phyloP scores from a whole-genome alignment of 2,113 vertebrate genomes.

The Rousettus leschenaultii region DNA sequence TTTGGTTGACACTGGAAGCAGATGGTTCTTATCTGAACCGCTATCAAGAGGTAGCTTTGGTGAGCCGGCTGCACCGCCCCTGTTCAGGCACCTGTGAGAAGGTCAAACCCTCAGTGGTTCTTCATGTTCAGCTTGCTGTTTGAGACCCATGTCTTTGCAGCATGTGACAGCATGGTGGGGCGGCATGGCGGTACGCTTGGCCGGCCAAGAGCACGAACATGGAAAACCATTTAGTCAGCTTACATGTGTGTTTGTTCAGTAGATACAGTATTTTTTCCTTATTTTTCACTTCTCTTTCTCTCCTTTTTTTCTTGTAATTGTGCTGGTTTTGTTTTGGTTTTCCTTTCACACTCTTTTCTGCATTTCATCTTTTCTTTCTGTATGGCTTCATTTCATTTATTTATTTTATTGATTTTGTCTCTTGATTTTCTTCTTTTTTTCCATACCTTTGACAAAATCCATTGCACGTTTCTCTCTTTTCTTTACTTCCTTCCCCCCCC shows the following conservation, averaged over 20 bases:
- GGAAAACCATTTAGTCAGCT: constrained; percentile 87
- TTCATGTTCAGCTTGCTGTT: constrained; percentile 87
- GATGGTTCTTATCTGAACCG: background rate
- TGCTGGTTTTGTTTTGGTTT: constrained; percentile 81
- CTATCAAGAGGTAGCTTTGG: constrained; percentile 37
- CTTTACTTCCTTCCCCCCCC: constrained; percentile 69
- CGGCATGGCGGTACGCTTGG: constrained; percentile 80
- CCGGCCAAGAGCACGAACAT: constrained; percentile 84
- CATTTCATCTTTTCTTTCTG: constrained; percentile 76
- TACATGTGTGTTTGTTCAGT: constrained; percentile 85
- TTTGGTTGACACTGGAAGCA: background rate
- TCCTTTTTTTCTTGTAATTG: constrained; percentile 83
- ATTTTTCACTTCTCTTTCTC: constrained; percentile 92
- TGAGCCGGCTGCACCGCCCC: background rate
- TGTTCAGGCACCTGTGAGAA: constrained; percentile 82
- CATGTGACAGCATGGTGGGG: constrained; percentile 83
- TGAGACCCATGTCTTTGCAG: constrained; percentile 79
- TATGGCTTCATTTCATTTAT: constrained; percentile 71
- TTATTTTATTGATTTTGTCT: background rate
- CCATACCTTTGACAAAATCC: constrained; percentile 71
- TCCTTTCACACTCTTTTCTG: constrained; percentile 74
- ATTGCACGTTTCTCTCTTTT: constrained; percentile 76
- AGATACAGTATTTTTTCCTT: constrained; percentile 87
- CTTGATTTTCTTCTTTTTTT: constrained; percentile 66
- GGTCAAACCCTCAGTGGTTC: constrained; percentile 86